Base-by-base conservation (phyloP, 2,888 invertebrate species). In the Tryphoninae sp. region DNA sequence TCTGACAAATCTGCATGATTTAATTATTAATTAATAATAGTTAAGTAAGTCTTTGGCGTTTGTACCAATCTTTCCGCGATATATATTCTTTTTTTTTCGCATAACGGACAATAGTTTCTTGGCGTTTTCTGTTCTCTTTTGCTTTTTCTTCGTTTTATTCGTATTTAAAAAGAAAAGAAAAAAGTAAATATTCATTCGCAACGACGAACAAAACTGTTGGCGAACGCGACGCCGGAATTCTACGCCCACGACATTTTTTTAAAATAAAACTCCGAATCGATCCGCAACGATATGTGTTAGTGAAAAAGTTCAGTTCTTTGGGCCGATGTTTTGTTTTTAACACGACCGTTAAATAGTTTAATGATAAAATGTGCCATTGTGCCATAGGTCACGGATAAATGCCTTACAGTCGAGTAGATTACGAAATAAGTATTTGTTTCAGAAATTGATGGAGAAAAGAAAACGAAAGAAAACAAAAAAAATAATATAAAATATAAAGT, bases 31-130 rank as follows among this genome's bases (percentile, higher is more conserved):
- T 85, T 86, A 87, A 84, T 88, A 88, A 85, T 86, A 86, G 84
- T 90, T 89, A 90, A 87, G 85, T 87, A 88, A 90, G 89, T 90
- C 90, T 90, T 90, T 90, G 90, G 90, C 86, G 87, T 89, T 90
- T 89, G 90, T 89, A 89, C 90, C 89, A 89, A 90, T 89, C 82
- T 88, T 89, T 85, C 80, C 84, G 80, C 84, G 83, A 84, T 84
- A 83, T 83, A 84, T 84, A 80, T 82, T 76, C 71, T 81, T 71
- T 67, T 75, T 71, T 80, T 55, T 76, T 78, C 78, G 59, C 55
- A 73, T 80, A 80, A 83, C 78, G 81, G 74, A 81, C 75, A 85
- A 83, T 82, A 80, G 58, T 68, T 83, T 81, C 53, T 78, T 74
- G 23, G 55, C 9, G 55, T 33, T 55, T 75, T 69, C 11, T 69